Base-by-base conservation (phyloP, 53 echinoderm and acorn worm species). In the Crossaster papposus region DNA sequence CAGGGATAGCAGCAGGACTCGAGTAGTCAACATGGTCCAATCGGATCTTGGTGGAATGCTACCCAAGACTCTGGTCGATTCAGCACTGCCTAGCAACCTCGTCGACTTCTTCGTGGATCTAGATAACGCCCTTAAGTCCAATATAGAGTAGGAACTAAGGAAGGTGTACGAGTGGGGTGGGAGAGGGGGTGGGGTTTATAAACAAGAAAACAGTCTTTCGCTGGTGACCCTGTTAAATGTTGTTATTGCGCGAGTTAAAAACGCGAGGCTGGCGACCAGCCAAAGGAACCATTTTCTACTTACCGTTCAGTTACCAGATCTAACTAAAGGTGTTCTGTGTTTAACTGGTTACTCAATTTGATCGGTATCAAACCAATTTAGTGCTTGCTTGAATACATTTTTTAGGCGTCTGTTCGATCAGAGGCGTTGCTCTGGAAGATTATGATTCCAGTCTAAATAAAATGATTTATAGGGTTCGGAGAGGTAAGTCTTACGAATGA, bases 21-120 rank as follows among this genome's bases (percentile, higher is more conserved):
- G 92, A 51, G 97, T 97, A 10, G 80, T 97, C 20, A 97, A 95
- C 91, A 92, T 97, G 53, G 95, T 97, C 12, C 97, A 95, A 78
- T 92, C 95, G 3, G 97, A 95, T 80, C 94, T 97, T 4, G 86
- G 95, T 30, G 97, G 97, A 1, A 97, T 95, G 97, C 85, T 97
- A 1, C 97, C 97, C 33, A 94, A 92, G 55, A 91, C 97, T 2
- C 91, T 97, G 23, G 97, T 97, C 8, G 97, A 97, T 64, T 92
- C 97, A 35, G 97, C 97, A 7, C 89, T 97, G 36, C 97, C 97
- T 24, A 95, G 92, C 85, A 97, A 94, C 70, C 94, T 97, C 35
- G 93, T 95, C 78, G 95, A 97, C 83, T 97, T 97, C 86, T 94
- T 94, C 71, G 89, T 93, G 11, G 97, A 95, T 72, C 78, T 97